Conservation (phyloP, 2,888 invertebrate genomes). For the Cyrtodaria siliqua region DNA sequence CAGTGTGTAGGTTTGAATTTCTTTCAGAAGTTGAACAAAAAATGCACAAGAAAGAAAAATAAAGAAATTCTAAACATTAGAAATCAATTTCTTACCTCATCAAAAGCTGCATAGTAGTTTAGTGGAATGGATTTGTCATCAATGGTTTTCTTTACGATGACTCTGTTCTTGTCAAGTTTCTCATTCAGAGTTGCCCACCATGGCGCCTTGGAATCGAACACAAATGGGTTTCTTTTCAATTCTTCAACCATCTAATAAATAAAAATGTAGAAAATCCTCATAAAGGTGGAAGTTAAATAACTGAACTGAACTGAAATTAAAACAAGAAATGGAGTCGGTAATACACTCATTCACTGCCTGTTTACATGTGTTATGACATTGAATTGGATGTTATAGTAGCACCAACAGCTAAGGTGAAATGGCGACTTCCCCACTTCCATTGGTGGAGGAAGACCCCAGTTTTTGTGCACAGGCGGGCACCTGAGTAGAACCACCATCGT, state of each 20-base stretch:
- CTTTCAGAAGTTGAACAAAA: not conserved
- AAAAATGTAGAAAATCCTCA: no score
- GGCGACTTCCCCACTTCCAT: no score
- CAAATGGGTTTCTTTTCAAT: conserved; percentile 85
- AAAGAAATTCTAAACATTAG: not conserved
- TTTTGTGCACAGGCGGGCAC: no score
- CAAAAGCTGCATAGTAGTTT: conserved; percentile 97
- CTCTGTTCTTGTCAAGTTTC: conserved; percentile 91
- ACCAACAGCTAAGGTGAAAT: no score
- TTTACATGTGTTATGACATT: no score
- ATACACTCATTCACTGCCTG: no score
- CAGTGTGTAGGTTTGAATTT: not conserved
- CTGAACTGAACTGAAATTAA: no score
- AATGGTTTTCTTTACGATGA: conserved; percentile 90
- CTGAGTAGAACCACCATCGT: no score
- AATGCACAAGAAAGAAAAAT: not conserved
- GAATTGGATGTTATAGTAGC: no score
- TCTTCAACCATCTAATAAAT: conserved; percentile 73
- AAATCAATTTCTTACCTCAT: conserved; percentile 91
- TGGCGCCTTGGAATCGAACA: conserved; percentile 87
- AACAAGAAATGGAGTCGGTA: no score
- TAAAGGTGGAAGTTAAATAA: no score
- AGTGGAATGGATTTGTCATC: conserved; percentile 91
- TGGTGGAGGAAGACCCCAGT: no score
- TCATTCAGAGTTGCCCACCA: conserved; percentile 93